Base-by-base conservation (phyloP, 1,140 invertebrate species). In the Ditylenchus dipsaci region DNA sequence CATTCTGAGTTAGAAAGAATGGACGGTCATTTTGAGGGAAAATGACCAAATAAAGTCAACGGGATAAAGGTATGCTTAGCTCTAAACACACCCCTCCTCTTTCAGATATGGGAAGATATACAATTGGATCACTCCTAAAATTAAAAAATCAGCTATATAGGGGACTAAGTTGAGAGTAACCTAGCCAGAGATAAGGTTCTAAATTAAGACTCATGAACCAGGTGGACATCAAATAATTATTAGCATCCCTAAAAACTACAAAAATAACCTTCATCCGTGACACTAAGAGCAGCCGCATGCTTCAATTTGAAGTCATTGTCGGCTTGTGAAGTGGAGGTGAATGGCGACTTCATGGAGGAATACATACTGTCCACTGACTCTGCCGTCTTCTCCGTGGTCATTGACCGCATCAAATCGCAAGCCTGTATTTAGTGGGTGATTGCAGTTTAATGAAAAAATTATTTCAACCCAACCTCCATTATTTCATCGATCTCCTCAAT, bases 401-500 rank as follows among this genome's bases (percentile, higher is more conserved):
- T 76, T n/a, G 79, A 81, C 3, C 68, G 73, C 29, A 79, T 74
- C 23, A 82, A 72, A 65, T 81, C 79, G 63, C 79, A 76, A 29
- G 79, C 80, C 79, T 80, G 53, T 59, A 77, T 70, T 53, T 19
- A 21, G 3, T 53, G 15, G 3, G 15, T 21, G n/a, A 53, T 30
- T 26, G 43, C 13, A 15, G n/a, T 38, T 11, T 74, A 69, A 15
- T 27, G 23, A 33, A 23, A 21, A 1, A 17, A 65, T 42, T 66
- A 38, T 8, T 27, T 1, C 17, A 69, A 63, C 38, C 63, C 42
- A 17, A 82, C 78, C 76, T 82, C 78, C 30, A 82, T 72, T 60
- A 82, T 82, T 60, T 83, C 77, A 63, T 82, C 80, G 60, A 82
- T 82, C 45, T 82, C 80, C 45, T 82, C 80, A 57, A 82, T 82